Conservation (phyloP, 2,888 invertebrate genomes). For the Lasioglossum morio region DNA sequence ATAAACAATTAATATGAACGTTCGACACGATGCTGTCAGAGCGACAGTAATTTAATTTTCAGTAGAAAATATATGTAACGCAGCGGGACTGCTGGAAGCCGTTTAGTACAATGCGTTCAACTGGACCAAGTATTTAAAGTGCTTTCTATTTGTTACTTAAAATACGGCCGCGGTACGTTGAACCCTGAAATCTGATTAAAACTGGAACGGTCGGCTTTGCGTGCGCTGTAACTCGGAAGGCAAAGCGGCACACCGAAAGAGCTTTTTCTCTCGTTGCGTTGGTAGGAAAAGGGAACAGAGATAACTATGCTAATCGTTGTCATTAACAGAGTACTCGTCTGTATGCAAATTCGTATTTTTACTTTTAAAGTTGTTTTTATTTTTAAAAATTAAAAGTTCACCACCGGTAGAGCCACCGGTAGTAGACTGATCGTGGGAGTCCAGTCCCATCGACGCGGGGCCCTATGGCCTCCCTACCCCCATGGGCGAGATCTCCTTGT, state of each 20-base stretch:
- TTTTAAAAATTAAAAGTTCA: too few species aligned
- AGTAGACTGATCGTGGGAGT: too few species aligned
- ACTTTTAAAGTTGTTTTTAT: too few species aligned
- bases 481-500: background rate
- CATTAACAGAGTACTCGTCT: background rate
- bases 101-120: slow-evolving; percentile 23
- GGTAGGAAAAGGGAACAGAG: background rate
- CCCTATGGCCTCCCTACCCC: background rate
- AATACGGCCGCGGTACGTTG: slow-evolving; percentile 49
- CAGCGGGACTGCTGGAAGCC: background rate
- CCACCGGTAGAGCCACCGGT: background rate
- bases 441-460: background rate
- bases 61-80: background rate
- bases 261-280: background rate
- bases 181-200: slow-evolving; percentile 52
- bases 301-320: background rate
- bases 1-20: background rate
- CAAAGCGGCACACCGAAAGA: background rate
- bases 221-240: slow-evolving; percentile 7
- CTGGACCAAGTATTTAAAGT: slow-evolving; percentile 29
- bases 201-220: slow-evolving; percentile 27
- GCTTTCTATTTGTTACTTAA: slow-evolving; percentile 53
- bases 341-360: background rate
- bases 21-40: background rate
- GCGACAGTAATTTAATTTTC: background rate